Conservation (phyloP, 2,797 vertebrate species). For the Syncerus caffer region DNA sequence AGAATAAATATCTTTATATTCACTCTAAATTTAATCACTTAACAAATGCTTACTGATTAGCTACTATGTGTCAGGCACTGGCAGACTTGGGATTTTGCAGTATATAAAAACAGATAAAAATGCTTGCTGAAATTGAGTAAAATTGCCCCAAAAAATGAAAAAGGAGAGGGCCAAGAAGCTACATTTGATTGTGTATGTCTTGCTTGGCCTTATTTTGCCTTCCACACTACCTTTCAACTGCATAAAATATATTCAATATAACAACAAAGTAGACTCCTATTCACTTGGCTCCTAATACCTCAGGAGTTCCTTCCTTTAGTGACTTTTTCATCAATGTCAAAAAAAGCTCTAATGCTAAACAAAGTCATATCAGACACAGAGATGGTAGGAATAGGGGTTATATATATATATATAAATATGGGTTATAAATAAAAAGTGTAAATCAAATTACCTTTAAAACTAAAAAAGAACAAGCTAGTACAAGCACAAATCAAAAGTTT, state of each 20-base stretch:
- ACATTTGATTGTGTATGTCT: neutral
- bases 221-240: neutral
- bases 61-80: neutral
- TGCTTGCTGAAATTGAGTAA: neutral
- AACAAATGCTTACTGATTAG: slow-evolving; percentile 2
- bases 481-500: neutral
- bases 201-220: slow-evolving; percentile 11
- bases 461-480: neutral
- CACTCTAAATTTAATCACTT: neutral
- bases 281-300: neutral
- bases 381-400: neutral
- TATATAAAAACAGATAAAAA: slow-evolving; percentile 14
- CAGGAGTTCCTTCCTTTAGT: neutral
- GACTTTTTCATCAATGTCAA: neutral
- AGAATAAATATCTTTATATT: slow-evolving; percentile 10
- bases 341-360: neutral
- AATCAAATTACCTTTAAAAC: slow-evolving; percentile 10
- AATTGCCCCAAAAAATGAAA: neutral
- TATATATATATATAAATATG: neutral
- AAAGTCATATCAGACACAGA: neutral
- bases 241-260: neutral
- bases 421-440: neutral
- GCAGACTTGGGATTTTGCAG: neutral
- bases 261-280: neutral
- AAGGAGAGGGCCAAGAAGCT: neutral